phyloP scores from a whole-genome alignment of 2,113 vertebrate genomes.

The Aplodontia rufa region DNA sequence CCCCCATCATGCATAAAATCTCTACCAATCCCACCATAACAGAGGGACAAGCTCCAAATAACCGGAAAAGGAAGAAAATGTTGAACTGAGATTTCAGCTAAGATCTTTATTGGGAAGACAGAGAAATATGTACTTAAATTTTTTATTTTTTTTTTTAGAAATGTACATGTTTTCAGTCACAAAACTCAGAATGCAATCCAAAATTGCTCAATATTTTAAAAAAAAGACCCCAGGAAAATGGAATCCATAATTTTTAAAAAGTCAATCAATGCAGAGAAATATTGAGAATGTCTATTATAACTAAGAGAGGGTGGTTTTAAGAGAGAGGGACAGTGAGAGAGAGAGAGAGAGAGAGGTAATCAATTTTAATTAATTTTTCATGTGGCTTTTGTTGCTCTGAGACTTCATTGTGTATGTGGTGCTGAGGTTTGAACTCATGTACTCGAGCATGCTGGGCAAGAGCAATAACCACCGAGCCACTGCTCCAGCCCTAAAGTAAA shows the following conservation, averaged over 20 bases:
- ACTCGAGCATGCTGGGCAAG: too few species aligned
- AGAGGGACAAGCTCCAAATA: too few species aligned
- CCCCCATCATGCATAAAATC: neutral
- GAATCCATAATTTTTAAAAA: neutral
- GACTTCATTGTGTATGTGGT: too few species aligned
- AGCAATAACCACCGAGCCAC: too few species aligned
- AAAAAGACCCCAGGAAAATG: neutral
- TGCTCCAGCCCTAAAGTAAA: too few species aligned
- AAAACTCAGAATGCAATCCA: neutral
- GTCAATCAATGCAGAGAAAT: neutral
- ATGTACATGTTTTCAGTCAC: neutral
- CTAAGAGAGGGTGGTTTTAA: neutral
- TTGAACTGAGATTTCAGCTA: neutral
- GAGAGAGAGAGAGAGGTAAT: too few species aligned
- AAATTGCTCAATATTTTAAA: neutral
- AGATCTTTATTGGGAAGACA: neutral
- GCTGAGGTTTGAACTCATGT: too few species aligned
- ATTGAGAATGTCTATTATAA: too few species aligned
- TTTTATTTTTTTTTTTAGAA: neutral
- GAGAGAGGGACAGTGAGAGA: too few species aligned
- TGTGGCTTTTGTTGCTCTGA: too few species aligned
- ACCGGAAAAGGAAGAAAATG: neutral
- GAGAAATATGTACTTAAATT: neutral
- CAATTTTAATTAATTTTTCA: too few species aligned
- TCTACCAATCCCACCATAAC: too few species aligned